A percentile compares a stretch with the other conserved stretches of the same genome.
phyloP scores from a whole-genome alignment of 2,113 vertebrate genomes.

The Prunella fulvescens region DNA sequence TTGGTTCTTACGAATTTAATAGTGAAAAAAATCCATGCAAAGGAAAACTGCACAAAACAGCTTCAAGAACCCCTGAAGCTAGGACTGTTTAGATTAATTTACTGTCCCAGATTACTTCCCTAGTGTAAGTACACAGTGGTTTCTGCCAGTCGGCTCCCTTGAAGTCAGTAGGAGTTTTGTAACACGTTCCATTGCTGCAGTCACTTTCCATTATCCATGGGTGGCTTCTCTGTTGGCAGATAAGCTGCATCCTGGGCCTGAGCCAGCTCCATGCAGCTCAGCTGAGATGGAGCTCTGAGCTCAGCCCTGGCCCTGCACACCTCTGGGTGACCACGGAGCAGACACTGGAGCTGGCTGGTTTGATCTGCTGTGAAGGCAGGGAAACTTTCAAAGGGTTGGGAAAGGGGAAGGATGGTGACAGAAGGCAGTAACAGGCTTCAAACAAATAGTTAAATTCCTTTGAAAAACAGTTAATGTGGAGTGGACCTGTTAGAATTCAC shows the following conservation, averaged over 20 bases:
- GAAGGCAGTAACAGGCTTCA: background rate
- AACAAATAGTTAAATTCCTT: background rate
- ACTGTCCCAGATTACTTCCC: constrained; percentile 26
- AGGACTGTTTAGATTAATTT: constrained; percentile 48
- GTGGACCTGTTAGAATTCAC: background rate
- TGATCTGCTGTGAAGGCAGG: background rate
- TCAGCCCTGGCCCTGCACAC: background rate
- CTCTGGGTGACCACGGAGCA: background rate
- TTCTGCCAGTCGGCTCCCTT: background rate
- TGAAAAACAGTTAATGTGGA: background rate
- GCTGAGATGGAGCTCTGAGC: background rate
- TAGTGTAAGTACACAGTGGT: background rate
- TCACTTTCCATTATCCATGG: constrained; percentile 43
- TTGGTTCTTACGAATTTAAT: background rate
- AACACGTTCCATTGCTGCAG: constrained; percentile 1
- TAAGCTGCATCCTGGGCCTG: background rate
- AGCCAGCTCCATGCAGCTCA: background rate
- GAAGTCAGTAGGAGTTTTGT: constrained; percentile 34
- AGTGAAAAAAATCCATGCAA: background rate
- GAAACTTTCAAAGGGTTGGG: background rate
- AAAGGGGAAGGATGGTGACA: background rate
- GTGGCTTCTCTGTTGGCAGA: constrained; percentile 33
- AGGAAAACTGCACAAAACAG: background rate
- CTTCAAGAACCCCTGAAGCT: constrained; percentile 13
- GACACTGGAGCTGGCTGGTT: background rate